Percentiles rank a stretch among this genome's conserved stretches.
Conservation (phyloP, 2,888 invertebrate species). For the Hypomecis atomaria region DNA sequence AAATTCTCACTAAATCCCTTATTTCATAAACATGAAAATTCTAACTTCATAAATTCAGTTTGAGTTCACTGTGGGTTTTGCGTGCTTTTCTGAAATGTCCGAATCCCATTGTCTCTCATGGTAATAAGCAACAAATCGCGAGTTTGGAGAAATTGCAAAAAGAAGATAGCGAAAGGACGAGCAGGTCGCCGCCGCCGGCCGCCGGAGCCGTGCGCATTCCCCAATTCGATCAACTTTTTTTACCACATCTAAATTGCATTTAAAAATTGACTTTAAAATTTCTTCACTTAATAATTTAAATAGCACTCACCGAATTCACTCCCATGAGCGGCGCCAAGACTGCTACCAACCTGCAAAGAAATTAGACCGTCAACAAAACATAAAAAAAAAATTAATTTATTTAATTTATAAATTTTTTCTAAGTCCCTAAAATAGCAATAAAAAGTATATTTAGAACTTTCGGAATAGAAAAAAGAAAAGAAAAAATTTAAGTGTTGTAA, state of each 20-base stretch:
- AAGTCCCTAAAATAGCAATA: background rate
- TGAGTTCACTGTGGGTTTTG: background rate
- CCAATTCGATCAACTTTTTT: slow-evolving; percentile 59
- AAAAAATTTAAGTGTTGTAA: too few relatives aligned
- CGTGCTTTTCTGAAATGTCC: slow-evolving; percentile 1
- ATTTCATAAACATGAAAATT: background rate
- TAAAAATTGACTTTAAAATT: background rate
- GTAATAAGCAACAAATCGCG: slow-evolving; percentile 49
- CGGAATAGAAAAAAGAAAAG: background rate
- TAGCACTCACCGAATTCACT: slow-evolving; percentile 71
- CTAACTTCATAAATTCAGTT: background rate
- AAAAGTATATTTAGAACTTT: background rate
- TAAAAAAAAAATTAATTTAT: slow-evolving; percentile 18
- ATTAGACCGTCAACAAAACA: slow-evolving; percentile 35
- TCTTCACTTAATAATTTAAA: slow-evolving; percentile 33
- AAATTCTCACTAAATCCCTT: too few relatives aligned
- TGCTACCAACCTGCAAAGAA: slow-evolving; percentile 71
- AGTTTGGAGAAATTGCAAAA: slow-evolving; percentile 77
- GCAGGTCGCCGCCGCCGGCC: slow-evolving; percentile 59
- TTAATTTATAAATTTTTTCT: background rate
- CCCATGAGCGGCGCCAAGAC: slow-evolving; percentile 68
- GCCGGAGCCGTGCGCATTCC: slow-evolving; percentile 57
- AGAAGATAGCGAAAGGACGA: slow-evolving; percentile 67
- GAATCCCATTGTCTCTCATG: slow-evolving; percentile 25
- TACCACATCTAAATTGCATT: slow-evolving; percentile 24